Percentiles rank a stretch among this genome's conserved stretches.
Conservation (phyloP, 2,113 vertebrate genomes). For the Pterocles gutturalis region DNA sequence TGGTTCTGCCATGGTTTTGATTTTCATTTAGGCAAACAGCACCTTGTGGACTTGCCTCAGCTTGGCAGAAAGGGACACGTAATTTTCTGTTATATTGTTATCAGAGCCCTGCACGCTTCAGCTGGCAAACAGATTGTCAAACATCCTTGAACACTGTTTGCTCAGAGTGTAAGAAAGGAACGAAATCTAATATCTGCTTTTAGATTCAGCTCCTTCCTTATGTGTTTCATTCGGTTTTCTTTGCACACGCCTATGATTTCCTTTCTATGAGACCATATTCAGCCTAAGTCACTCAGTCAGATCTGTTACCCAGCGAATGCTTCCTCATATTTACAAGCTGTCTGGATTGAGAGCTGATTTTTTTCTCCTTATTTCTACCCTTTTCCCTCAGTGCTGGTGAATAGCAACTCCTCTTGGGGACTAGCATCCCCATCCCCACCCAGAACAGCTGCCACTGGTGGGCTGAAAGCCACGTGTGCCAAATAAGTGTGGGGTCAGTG, state of each 20-base stretch:
- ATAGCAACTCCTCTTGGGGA: not conserved
- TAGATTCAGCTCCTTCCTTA: not conserved
- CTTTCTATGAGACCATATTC: not conserved
- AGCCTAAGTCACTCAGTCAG: not conserved
- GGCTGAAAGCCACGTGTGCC: not conserved
- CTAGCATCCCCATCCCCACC: not conserved
- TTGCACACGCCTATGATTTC: not conserved
- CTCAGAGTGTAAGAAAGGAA: not conserved
- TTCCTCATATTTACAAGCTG: not conserved
- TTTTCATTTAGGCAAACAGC: not conserved
- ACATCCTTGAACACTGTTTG: not conserved
- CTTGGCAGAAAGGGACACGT: not conserved
- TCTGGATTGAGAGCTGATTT: not conserved
- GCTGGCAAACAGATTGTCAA: constrained; percentile 15
- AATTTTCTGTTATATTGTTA: not conserved
- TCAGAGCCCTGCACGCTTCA: not conserved
- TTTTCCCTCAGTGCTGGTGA: not conserved
- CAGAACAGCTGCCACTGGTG: not conserved
- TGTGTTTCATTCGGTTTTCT: not conserved
- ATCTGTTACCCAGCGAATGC: not conserved
- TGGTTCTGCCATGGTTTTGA: not conserved
- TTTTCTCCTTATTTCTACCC: not conserved
- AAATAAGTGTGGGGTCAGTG: fast-evolving
- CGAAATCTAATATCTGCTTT: not conserved
- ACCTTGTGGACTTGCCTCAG: not conserved